A percentile compares a stretch with the other conserved stretches of the same genome.
These are phyloP conservation scores for Phengaris alcon DNA, from an alignment of 2,888 invertebrate species.

Conservation along the genomic window DNA sequence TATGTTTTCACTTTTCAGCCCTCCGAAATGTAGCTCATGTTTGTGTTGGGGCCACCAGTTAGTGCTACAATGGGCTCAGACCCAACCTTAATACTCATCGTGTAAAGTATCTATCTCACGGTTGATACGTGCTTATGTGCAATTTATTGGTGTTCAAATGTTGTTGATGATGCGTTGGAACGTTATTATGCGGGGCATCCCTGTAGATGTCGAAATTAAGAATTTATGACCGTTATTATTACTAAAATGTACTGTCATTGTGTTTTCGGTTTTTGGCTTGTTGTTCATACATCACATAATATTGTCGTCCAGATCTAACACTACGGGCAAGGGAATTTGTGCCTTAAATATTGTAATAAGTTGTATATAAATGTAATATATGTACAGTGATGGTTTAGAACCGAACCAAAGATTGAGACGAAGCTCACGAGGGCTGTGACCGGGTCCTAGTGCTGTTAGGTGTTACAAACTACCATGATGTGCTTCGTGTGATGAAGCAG, in stretches of 20 bases:
- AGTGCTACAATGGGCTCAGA: conserved; percentile 13
- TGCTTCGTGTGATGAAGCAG: neutral
- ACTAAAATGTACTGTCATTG: conserved; percentile 14
- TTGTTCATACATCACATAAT: conserved; percentile 28
- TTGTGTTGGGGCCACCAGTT: conserved; percentile 4
- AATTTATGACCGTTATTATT: conserved; percentile 14
- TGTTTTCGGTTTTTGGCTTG: conserved; percentile 27
- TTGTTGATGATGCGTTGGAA: conserved; percentile 28
- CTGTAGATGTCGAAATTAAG: conserved; percentile 12
- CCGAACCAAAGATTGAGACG: conserved; percentile 30
- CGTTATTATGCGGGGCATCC: conserved; percentile 5
- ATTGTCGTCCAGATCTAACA: conserved; percentile 16
- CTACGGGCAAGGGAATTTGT: conserved; percentile 16
- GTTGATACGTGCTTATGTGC: conserved; percentile 36
- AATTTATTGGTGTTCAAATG: conserved; percentile 45
- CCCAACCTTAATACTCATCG: conserved; percentile 35
- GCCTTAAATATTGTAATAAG: conserved; percentile 29
- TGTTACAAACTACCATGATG: neutral
- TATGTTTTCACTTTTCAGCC: conserved; percentile 1
- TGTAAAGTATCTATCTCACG: conserved; percentile 23
- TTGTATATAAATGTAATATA: conserved; percentile 32
- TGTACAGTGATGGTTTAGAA: conserved; percentile 31
- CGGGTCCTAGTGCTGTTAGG: neutral
- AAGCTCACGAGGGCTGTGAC: neutral
- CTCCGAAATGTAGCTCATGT: neutral